Percentiles rank a stretch among this genome's conserved stretches.
phyloP scores from a whole-genome alignment of 2,888 invertebrate species.

The Drosophila recens region DNA sequence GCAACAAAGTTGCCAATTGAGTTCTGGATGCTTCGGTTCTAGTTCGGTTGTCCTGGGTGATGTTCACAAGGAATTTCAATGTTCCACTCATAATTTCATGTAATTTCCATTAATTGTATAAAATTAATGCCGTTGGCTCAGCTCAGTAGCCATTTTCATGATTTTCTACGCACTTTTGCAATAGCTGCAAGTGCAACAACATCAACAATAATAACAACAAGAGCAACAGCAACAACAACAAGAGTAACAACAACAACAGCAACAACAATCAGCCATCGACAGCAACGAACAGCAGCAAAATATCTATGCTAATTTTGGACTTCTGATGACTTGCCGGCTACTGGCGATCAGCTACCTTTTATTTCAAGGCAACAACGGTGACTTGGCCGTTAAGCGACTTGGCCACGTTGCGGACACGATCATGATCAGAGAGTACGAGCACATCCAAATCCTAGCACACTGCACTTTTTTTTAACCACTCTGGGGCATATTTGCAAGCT shows the following conservation, averaged over 20 bases:
- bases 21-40: constrained; percentile 34
- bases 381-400: constrained; percentile 42
- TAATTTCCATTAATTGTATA: constrained; percentile 80
- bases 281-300: constrained; percentile 47
- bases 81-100: constrained; percentile 76
- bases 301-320: constrained; percentile 72
- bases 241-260: constrained; percentile 7
- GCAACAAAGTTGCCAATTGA: constrained; percentile 48
- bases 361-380: constrained; percentile 39
- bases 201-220: constrained; percentile 5
- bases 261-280: constrained; percentile 20
- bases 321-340: constrained; percentile 70
- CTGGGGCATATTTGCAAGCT: constrained; percentile 72
- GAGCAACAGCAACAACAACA: constrained; percentile 5
- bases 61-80: constrained; percentile 80
- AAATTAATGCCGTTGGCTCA: constrained; percentile 72
- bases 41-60: constrained; percentile 71
- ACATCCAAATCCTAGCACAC: constrained; percentile 28
- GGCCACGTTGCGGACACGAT: constrained; percentile 72
- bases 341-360: constrained; percentile 51
- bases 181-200: constrained; percentile 71
- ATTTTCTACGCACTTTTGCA: constrained; percentile 68
- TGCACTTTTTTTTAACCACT: constrained; percentile 68
- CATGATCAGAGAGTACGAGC: constrained; percentile 47
- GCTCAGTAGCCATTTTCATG: constrained; percentile 76